phyloP scores from a whole-genome alignment of 2,113 vertebrate species.

The Melospiza melodia region DNA sequence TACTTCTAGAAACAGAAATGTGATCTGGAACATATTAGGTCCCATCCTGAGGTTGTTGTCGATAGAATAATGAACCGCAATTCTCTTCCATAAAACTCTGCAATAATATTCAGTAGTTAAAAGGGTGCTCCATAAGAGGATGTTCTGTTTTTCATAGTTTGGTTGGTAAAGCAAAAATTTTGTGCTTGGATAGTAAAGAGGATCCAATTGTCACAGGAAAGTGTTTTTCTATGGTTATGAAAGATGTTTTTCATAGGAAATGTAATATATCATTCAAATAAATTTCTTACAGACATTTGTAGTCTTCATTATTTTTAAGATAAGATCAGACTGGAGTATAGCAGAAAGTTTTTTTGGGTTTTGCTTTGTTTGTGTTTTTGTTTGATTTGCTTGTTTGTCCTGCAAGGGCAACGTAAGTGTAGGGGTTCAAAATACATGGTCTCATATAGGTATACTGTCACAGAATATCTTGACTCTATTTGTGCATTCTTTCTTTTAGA shows the following conservation, averaged over 20 bases:
- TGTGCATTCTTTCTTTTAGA: neutral
- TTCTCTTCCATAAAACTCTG: neutral
- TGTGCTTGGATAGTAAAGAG: neutral
- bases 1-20: neutral
- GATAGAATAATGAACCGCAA: neutral
- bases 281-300: neutral
- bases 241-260: neutral
- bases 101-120: neutral
- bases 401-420: neutral
- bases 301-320: neutral
- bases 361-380: rapidly evolving
- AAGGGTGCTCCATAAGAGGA: neutral
- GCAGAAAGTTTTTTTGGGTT: neutral
- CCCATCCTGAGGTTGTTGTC: neutral
- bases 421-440: neutral
- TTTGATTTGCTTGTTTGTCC: neutral
- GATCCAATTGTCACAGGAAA: neutral
- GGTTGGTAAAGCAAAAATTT: neutral
- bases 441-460: neutral
- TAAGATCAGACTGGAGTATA: neutral
- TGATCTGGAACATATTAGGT: neutral
- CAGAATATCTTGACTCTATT: neutral
- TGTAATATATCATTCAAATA: neutral
- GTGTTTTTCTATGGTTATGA: neutral
- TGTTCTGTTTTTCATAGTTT: neutral